Percentiles rank a stretch among this genome's conserved stretches.
Evolutionary conservation across 2,797 vertebrate species (phyloP).

Genomic region (Pogoniulus pusillus): DNA sequence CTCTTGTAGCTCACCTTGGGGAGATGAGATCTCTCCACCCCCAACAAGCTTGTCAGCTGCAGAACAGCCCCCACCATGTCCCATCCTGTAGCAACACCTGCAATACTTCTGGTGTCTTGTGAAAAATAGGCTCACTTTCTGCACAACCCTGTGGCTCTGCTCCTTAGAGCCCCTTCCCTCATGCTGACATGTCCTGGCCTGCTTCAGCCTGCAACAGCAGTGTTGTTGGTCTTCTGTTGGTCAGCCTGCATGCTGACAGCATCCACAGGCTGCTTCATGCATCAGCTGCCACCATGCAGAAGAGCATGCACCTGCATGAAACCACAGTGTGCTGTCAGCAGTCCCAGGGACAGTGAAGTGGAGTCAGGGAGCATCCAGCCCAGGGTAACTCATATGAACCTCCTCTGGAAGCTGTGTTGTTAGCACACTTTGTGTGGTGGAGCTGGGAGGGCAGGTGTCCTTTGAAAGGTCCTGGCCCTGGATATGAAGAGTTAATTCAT

Average conservation of each 20-base stretch:
- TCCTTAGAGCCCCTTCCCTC: neutral
- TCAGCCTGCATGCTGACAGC: rapidly evolving
- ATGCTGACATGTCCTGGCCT: neutral
- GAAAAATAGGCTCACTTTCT: neutral
- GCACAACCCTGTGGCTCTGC: neutral
- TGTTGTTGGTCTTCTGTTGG: neutral
- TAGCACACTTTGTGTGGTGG: neutral
- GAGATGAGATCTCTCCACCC: neutral
- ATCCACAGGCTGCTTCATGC: rapidly evolving
- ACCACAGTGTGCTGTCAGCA: neutral
- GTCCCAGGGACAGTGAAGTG: neutral
- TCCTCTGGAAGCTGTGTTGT: neutral
- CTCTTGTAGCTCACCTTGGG: neutral
- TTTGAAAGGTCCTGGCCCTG: neutral
- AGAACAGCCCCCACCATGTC: neutral
- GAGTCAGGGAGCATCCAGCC: neutral
- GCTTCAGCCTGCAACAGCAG: neutral
- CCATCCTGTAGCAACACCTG: neutral
- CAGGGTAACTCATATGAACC: neutral
- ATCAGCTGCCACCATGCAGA: neutral
- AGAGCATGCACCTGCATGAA: neutral
- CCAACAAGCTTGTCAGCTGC: neutral
- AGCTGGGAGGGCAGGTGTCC: neutral
- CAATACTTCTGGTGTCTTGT: neutral
- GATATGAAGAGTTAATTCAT: slow-evolving; percentile 37